These are phyloP conservation scores for Allobates femoralis DNA, from an alignment of 2,797 vertebrate species.

Conservation along the genomic window DNA sequence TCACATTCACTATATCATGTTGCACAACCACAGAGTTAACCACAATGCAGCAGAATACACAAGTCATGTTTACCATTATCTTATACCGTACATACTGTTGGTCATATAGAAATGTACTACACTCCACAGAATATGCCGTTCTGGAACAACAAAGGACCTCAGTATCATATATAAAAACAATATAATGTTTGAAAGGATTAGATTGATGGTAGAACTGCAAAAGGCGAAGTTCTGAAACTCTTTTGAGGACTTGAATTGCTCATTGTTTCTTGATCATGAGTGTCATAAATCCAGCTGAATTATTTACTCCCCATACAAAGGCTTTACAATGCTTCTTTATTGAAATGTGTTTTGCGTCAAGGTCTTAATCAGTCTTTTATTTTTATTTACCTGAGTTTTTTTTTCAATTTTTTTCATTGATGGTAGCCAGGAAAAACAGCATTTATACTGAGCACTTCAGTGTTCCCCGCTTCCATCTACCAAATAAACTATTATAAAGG, in stretches of 20 bases:
- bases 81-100: neutral
- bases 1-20: no score
- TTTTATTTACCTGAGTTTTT: constrained; percentile 47
- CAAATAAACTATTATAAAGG: constrained; percentile 14
- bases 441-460: constrained; percentile 26
- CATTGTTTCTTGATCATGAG: constrained; percentile 52
- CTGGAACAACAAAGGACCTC: neutral
- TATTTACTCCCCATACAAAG: constrained; percentile 51
- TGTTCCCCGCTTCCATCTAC: constrained; percentile 1
- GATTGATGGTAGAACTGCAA: constrained; percentile 31
- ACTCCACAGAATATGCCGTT: neutral
- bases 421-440: constrained; percentile 33
- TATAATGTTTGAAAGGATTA: constrained; percentile 21
- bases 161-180: neutral
- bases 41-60: no score
- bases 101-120: neutral
- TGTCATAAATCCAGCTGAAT: constrained; percentile 61
- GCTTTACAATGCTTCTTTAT: constrained; percentile 48
- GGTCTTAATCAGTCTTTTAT: constrained; percentile 55
- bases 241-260: constrained; percentile 52
- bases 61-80: no score
- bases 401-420: constrained; percentile 10
- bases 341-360: constrained; percentile 51
- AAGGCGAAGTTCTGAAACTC: constrained; percentile 47
- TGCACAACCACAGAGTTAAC: no score